Evolutionary conservation across 2,797 vertebrate genomes (phyloP).

Genomic region (Otolemur crassicaudatus): DNA sequence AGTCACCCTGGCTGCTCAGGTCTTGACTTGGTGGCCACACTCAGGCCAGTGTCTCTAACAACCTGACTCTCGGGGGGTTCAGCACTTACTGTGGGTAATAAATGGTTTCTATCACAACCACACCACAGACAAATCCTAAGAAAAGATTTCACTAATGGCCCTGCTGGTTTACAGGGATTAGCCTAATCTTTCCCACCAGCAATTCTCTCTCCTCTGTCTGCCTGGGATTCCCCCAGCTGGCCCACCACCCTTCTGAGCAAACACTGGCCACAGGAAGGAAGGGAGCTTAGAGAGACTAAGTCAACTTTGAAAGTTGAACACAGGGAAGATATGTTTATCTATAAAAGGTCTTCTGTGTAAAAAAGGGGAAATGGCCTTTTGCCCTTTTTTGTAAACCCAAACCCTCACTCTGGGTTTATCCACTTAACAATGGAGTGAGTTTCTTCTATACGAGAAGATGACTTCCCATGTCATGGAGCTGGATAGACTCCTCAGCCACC

Average conservation of each 20-base stretch:
- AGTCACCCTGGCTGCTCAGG: neutral
- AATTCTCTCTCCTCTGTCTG: neutral
- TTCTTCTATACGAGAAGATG: neutral
- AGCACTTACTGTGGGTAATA: neutral
- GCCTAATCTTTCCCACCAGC: neutral
- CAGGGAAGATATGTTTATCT: neutral
- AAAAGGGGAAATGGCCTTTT: neutral
- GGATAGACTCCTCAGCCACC: neutral
- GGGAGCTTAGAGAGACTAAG: neutral
- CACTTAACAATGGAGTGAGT: neutral
- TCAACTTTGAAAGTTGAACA: neutral
- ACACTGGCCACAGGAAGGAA: slow-evolving; percentile 28
- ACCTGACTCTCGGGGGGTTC: neutral
- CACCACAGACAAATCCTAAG: neutral
- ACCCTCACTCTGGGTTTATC: neutral
- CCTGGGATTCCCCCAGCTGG: neutral
- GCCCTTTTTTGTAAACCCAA: neutral
- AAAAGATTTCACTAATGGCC: neutral
- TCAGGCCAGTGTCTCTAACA: neutral
- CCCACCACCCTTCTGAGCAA: neutral
- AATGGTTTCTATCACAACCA: neutral
- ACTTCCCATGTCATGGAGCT: neutral
- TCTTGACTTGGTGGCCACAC: neutral
- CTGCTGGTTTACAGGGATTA: neutral
- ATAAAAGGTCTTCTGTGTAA: neutral